These are phyloP conservation scores for Malacosoma neustria DNA, from an alignment of 2,888 invertebrate genomes.

Conservation along the genomic window DNA sequence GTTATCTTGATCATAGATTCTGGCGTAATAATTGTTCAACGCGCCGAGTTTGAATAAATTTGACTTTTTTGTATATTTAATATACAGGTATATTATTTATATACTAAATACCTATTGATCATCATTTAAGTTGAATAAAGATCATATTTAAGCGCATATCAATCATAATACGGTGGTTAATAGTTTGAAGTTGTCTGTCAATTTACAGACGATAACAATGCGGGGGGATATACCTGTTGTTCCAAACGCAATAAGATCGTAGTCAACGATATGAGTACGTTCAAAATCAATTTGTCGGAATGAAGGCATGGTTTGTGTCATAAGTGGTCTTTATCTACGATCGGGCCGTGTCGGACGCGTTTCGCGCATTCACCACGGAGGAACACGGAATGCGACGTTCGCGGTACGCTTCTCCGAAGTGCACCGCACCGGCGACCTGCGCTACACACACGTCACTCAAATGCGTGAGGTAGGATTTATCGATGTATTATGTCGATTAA, in stretches of 20 bases:
- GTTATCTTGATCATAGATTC: slow-evolving; percentile 64
- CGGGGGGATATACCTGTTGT: slow-evolving; percentile 15
- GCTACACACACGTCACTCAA: slow-evolving; percentile 30
- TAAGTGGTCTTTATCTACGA: slow-evolving; percentile 61
- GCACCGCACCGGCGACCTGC: slow-evolving; percentile 25
- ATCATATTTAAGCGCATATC: slow-evolving; percentile 16
- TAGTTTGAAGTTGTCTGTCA: slow-evolving; percentile 41
- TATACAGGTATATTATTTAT: not conserved
- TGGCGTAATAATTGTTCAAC: slow-evolving; percentile 54
- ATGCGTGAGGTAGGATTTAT: slow-evolving; percentile 18
- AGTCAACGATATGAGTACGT: slow-evolving; percentile 33
- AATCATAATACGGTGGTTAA: slow-evolving; percentile 36
- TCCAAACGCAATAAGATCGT: slow-evolving; percentile 22
- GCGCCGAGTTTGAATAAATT: slow-evolving; percentile 14
- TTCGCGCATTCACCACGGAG: slow-evolving; percentile 52
- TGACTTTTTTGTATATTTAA: not conserved
- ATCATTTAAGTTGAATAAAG: not conserved
- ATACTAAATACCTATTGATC: not conserved
- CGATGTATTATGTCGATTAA: slow-evolving; percentile 1
- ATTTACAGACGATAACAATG: slow-evolving; percentile 44
- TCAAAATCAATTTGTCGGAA: slow-evolving; percentile 67
- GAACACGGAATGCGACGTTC: slow-evolving; percentile 37
- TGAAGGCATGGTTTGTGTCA: slow-evolving; percentile 64
- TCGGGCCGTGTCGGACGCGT: slow-evolving; percentile 54
- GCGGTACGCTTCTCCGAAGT: slow-evolving; percentile 53